phyloP scores from a whole-genome alignment of 2,888 invertebrate species.

The Omphaloscelis lunosa region DNA sequence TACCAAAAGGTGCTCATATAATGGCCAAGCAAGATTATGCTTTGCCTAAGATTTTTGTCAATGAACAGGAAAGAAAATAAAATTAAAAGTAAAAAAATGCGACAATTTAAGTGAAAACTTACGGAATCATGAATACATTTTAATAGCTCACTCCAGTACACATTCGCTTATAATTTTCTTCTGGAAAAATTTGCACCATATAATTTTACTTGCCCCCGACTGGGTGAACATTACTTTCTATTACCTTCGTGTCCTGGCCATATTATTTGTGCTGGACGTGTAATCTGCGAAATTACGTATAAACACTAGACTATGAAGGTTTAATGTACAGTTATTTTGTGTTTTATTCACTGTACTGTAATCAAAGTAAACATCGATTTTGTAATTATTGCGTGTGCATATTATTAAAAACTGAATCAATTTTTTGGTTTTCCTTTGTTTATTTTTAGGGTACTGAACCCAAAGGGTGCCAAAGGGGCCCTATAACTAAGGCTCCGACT shows the following conservation, averaged over 20 bases:
- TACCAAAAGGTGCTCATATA: not conserved
- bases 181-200: slow-evolving; percentile 45
- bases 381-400: slow-evolving; percentile 15
- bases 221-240: slow-evolving; percentile 61
- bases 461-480: no score
- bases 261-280: slow-evolving; percentile 60
- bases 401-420: not conserved
- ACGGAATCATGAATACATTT: slow-evolving; percentile 30
- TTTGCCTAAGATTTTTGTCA: not conserved
- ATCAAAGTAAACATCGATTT: slow-evolving; percentile 40
- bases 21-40: not conserved
- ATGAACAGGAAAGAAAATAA: not conserved
- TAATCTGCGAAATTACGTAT: slow-evolving; percentile 60
- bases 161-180: slow-evolving; percentile 16
- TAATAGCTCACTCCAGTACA: not conserved
- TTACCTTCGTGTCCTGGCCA: slow-evolving; percentile 60
- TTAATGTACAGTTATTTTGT: slow-evolving; percentile 41
- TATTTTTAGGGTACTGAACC: not conserved
- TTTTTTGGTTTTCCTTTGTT: not conserved
- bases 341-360: slow-evolving; percentile 40
- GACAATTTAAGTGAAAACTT: slow-evolving; percentile 4
- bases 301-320: slow-evolving; percentile 45
- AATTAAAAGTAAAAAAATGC: not conserved
- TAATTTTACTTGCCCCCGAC: slow-evolving; percentile 51
- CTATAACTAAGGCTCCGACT: no score